Conservation (phyloP, 2,797 vertebrate genomes). For the Hydrolagus colliei region DNA sequence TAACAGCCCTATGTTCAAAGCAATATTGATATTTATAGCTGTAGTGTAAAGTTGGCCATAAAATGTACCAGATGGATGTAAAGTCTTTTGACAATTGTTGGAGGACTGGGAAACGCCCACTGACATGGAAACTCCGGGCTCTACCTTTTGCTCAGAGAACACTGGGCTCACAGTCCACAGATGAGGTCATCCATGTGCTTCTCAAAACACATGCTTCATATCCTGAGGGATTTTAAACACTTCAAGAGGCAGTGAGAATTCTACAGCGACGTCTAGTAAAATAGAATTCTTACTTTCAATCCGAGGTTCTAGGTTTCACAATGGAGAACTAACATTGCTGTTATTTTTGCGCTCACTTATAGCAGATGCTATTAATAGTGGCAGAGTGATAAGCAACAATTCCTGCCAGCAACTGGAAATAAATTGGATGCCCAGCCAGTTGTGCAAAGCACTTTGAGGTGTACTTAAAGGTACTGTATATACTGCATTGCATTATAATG, state of each 20-base stretch:
- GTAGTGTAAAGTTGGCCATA: background rate
- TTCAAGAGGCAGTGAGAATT: background rate
- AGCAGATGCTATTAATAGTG: no score
- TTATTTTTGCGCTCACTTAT: no score
- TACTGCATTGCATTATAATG: no score
- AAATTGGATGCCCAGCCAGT: no score
- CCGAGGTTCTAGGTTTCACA: no score
- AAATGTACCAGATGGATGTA: background rate
- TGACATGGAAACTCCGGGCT: background rate
- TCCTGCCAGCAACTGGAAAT: no score
- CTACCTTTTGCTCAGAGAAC: background rate
- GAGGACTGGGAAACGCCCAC: background rate
- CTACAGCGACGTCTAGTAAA: background rate
- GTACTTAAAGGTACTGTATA: no score
- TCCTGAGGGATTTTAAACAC: background rate
- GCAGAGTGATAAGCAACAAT: no score
- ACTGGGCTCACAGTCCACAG: background rate
- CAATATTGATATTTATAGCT: background rate
- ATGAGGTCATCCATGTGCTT: background rate
- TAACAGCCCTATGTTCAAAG: background rate
- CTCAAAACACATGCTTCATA: background rate
- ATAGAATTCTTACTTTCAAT: no score
- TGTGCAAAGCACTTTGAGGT: no score
- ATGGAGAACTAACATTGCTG: no score
- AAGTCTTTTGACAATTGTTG: background rate